phyloP scores from a whole-genome alignment of 2,113 vertebrate species.

The Hippocampus barbouri region DNA sequence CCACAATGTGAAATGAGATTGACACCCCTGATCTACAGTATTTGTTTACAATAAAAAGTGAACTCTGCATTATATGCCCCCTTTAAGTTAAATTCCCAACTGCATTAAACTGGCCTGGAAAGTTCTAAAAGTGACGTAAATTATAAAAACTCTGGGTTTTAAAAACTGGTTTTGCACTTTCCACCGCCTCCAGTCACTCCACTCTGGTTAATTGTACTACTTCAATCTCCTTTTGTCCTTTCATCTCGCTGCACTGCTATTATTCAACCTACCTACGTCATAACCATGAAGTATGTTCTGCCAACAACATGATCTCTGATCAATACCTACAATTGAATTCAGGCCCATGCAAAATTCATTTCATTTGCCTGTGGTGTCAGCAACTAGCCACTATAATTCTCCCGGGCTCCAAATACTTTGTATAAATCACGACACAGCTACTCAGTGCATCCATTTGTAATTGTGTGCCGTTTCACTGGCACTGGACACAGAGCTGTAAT shows the following conservation, averaged over 20 bases:
- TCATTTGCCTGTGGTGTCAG: slow-evolving; percentile 42
- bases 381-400: slow-evolving; percentile 11
- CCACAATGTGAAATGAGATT: too few species aligned
- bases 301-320: slow-evolving; percentile 56
- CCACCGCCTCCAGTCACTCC: not conserved
- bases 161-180: not conserved
- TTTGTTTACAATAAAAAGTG: not conserved
- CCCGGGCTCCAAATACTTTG: slow-evolving; percentile 6
- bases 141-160: not conserved
- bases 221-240: slow-evolving; percentile 12
- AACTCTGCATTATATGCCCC: not conserved
- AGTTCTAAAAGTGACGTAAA: not conserved
- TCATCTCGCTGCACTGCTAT: slow-evolving; percentile 16
- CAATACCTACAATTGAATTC: slow-evolving; percentile 53
- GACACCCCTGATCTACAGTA: too few species aligned
- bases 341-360: slow-evolving; percentile 54
- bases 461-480: slow-evolving; percentile 17
- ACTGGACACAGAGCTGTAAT: slow-evolving; percentile 47
- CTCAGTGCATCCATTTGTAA: slow-evolving; percentile 45
- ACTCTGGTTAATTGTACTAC: slow-evolving; percentile 1
- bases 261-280: slow-evolving; percentile 39
- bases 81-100: not conserved
- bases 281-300: slow-evolving; percentile 48
- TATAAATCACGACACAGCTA: slow-evolving; percentile 51
- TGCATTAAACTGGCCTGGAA: not conserved